Base-by-base conservation (phyloP, 1,140 invertebrate species). In the Teleopsis dalmanni region DNA sequence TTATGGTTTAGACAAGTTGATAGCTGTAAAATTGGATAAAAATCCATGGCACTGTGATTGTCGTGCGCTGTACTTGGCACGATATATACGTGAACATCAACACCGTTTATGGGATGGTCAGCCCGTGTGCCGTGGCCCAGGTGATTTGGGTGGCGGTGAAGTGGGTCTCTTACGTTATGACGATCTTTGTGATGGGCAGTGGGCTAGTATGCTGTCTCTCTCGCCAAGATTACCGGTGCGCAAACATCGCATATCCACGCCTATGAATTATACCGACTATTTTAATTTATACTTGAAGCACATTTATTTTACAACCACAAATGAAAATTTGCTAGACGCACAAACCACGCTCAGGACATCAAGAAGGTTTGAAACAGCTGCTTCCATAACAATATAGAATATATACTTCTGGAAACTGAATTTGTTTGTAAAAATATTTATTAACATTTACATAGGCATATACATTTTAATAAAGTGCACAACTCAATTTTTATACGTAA, bases 41-140 rank as follows among this genome's bases (percentile, higher is more conserved):
- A 91, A 91, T 71, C 86, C 87, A 0, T 91, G 88, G 88, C 84
- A 89, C 58, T 91, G 88, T 56, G 87, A 91, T 60, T 91, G 88
- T 58, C 78, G 80, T 33, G 81, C 84, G 7, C 71, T 86, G 0
- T 90, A 90, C 62, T 76, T 91, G 44, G 77, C 82, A 0, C 72
- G 72, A 68, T 86, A 79, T 78, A 71, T 79, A 51, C 76, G 76
- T 48, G 76, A 74, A 37, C 82, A 85, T 55, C 75, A 76, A 34
- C 71, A 78, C 43, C 84, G 84, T 60, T 76, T 87, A 18, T 85
- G 82, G 82, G 84, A 86, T 56, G 80, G 81, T 22, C 78, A 81
- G 22, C 82, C 85, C 0, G 78, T 81, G 8, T 91, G 88, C 54
- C 76, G 82, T 11, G 84, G 85, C 0, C 88, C 88, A 0, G 84